Conservation (phyloP, 2,113 vertebrate genomes). For the Anarrhichthys ocellatus region DNA sequence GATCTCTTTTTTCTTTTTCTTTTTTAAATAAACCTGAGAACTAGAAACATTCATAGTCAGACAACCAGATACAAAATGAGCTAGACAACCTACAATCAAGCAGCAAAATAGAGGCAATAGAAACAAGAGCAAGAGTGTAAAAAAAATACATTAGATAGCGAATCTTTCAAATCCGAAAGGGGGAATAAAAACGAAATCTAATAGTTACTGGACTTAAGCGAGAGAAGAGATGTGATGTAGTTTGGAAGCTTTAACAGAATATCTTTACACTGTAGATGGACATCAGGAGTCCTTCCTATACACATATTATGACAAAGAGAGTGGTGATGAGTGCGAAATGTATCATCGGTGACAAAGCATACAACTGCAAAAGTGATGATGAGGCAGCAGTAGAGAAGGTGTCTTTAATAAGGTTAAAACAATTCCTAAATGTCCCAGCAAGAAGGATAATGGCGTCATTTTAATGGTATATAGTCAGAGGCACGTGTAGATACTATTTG, state of each 20-base stretch:
- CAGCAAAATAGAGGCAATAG: neutral
- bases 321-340: neutral
- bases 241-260: neutral
- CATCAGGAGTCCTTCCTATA: neutral
- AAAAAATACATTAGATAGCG: neutral
- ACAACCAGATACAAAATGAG: neutral
- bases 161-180: neutral
- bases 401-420: neutral
- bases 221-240: neutral
- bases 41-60: neutral
- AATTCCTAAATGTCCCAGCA: neutral
- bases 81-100: neutral
- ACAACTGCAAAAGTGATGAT: neutral
- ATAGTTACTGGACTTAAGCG: neutral
- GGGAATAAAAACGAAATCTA: neutral
- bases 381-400: neutral
- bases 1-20: neutral
- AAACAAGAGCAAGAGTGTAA: neutral
- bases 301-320: neutral
- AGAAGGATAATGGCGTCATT: neutral
- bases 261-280: neutral
- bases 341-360: slow-evolving; percentile 7
- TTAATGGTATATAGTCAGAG: neutral
- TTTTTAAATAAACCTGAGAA: neutral
- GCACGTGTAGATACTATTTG: neutral